Evolutionary conservation across 2,113 vertebrate species (phyloP).

Genomic region (Prunella fulvescens): DNA sequence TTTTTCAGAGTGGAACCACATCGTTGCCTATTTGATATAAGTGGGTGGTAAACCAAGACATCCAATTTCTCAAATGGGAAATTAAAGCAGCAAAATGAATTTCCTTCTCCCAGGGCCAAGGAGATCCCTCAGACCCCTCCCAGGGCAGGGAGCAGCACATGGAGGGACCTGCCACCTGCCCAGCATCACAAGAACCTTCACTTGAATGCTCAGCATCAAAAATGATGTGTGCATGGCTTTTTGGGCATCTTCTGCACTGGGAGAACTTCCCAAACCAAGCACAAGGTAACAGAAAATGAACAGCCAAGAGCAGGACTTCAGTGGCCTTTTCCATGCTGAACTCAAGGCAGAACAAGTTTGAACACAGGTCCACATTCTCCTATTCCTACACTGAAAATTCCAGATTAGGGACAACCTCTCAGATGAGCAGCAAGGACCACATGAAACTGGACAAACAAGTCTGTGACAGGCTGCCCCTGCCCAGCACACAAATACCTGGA

Average conservation of each 20-base stretch:
- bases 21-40: rapidly evolving
- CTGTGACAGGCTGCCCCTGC: neutral
- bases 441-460: neutral
- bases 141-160: neutral
- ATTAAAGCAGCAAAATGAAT: neutral
- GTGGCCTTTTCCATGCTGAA: neutral
- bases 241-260: neutral
- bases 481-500: neutral
- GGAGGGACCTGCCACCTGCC: neutral
- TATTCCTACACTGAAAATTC: neutral
- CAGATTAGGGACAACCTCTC: neutral
- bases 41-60: neutral
- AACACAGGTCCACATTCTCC: neutral
- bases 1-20: neutral
- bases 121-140: neutral
- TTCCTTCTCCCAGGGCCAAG: neutral
- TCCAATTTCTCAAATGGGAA: neutral
- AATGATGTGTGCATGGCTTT: neutral
- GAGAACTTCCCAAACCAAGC: neutral
- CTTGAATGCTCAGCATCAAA: neutral
- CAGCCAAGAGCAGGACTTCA: neutral
- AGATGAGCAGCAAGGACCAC: neutral
- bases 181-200: neutral
- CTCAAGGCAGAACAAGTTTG: neutral
- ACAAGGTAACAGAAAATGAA: neutral